phyloP scores from a whole-genome alignment of 2,113 vertebrate genomes.

The Alligator sinensis region DNA sequence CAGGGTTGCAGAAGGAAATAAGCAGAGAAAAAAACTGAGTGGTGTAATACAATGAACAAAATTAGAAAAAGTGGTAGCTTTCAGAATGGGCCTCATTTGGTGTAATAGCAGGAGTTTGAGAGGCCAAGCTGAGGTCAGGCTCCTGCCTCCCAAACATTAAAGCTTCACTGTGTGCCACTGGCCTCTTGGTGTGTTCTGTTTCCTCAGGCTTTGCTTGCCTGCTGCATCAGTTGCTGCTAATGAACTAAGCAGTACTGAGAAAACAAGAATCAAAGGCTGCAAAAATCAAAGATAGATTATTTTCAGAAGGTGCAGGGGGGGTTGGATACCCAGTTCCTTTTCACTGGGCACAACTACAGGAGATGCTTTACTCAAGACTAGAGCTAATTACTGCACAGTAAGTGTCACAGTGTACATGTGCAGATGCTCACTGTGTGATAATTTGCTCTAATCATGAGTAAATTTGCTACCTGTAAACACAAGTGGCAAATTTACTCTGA shows the following conservation, averaged over 20 bases:
- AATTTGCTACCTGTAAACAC: too few relatives aligned
- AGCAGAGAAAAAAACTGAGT: neutral
- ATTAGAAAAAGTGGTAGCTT: neutral
- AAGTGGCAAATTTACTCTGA: too few relatives aligned
- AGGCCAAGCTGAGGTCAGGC: neutral
- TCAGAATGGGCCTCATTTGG: rapidly evolving
- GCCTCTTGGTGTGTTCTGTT: neutral
- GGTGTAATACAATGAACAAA: neutral
- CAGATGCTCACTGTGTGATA: too few relatives aligned
- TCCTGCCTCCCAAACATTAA: neutral
- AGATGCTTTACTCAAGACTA: too few relatives aligned
- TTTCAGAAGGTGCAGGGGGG: too few relatives aligned
- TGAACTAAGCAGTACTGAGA: neutral
- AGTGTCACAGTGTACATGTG: too few relatives aligned
- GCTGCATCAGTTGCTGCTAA: neutral
- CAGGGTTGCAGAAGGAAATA: slow-evolving; percentile 1
- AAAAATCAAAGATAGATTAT: too few relatives aligned
- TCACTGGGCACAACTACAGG: too few relatives aligned
- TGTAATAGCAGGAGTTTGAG: neutral
- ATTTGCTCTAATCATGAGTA: too few relatives aligned
- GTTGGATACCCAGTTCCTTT: too few relatives aligned
- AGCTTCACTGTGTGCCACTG: neutral
- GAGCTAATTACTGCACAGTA: too few relatives aligned
- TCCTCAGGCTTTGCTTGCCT: neutral
- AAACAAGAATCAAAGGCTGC: neutral